Conservation (phyloP, 2,888 invertebrate genomes). For the Chloroclysta siterata region DNA sequence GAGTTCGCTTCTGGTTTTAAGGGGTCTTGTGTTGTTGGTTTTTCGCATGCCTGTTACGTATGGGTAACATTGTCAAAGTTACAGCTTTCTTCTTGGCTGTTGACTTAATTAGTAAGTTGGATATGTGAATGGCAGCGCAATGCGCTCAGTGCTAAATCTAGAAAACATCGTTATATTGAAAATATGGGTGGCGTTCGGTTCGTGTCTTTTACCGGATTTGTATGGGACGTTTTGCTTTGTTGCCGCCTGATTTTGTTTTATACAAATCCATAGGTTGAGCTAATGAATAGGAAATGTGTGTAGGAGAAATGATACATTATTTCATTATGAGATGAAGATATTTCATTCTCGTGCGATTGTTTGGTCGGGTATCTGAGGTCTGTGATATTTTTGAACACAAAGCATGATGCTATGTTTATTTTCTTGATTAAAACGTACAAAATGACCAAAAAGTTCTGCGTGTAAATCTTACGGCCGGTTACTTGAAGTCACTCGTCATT, state of each 20-base stretch:
- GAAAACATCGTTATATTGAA: conserved; percentile 79
- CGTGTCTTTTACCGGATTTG: conserved; percentile 54
- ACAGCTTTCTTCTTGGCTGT: conserved; percentile 79
- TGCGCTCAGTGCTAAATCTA: conserved; percentile 73
- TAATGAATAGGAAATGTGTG: conserved; percentile 35
- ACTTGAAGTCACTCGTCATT: too few species aligned
- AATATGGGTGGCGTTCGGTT: conserved; percentile 72
- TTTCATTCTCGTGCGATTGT: conserved; percentile 6
- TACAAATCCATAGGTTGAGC: conserved; percentile 21
- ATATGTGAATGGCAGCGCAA: conserved; percentile 84
- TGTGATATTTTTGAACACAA: neutral
- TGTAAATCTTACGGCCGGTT: too few species aligned
- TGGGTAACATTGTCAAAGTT: conserved; percentile 83
- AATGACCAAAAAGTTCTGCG: too few species aligned
- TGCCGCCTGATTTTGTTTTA: conserved; percentile 48
- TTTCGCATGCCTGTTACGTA: conserved; percentile 71
- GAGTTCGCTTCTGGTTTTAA: conserved; percentile 22
- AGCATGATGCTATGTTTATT: too few species aligned
- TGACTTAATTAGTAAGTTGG: conserved; percentile 84
- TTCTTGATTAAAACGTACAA: too few species aligned
- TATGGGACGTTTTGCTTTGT: conserved; percentile 56
- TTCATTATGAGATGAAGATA: conserved; percentile 19
- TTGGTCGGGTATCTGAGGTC: neutral
- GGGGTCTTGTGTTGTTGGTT: conserved; percentile 58
- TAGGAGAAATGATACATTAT: conserved; percentile 27